Percentiles rank a stretch among this genome's conserved stretches.
Evolutionary conservation across 1,140 invertebrate genomes (phyloP).

Genomic region (Steinernema feltiae): DNA sequence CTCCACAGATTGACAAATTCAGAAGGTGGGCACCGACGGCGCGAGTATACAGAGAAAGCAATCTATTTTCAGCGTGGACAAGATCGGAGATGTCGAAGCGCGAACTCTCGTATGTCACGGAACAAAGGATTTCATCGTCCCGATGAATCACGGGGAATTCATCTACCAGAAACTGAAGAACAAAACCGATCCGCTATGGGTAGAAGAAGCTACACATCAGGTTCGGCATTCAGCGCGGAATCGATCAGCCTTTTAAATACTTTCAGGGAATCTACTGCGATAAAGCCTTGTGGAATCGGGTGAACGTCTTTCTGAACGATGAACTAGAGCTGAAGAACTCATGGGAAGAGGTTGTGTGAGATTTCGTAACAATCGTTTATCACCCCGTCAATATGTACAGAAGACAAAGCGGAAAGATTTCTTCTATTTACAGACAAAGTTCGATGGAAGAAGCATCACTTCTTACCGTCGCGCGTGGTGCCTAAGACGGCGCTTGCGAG

Average conservation of each 20-base stretch:
- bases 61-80: slow-evolving; percentile 20
- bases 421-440: background rate
- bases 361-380: no score
- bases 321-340: background rate
- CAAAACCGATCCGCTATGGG: slow-evolving; percentile 13
- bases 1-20: slow-evolving; percentile 26
- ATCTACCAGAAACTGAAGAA: slow-evolving; percentile 20
- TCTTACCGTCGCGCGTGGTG: background rate
- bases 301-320: slow-evolving; percentile 20
- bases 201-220: slow-evolving; percentile 28
- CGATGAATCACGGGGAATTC: slow-evolving; percentile 17
- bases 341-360: no score
- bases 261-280: slow-evolving; percentile 31
- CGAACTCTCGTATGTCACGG: slow-evolving; percentile 29
- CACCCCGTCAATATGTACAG: background rate
- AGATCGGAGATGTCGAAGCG: slow-evolving; percentile 8
- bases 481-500: background rate
- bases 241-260: background rate
- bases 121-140: slow-evolving; percentile 28
- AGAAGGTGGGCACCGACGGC: slow-evolving; percentile 19
- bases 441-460: background rate
- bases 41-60: background rate
- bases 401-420: background rate
- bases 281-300: slow-evolving; percentile 25
- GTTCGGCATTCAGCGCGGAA: background rate